phyloP scores from a whole-genome alignment of 2,797 vertebrate species.

The Cephalopachus bancanus region DNA sequence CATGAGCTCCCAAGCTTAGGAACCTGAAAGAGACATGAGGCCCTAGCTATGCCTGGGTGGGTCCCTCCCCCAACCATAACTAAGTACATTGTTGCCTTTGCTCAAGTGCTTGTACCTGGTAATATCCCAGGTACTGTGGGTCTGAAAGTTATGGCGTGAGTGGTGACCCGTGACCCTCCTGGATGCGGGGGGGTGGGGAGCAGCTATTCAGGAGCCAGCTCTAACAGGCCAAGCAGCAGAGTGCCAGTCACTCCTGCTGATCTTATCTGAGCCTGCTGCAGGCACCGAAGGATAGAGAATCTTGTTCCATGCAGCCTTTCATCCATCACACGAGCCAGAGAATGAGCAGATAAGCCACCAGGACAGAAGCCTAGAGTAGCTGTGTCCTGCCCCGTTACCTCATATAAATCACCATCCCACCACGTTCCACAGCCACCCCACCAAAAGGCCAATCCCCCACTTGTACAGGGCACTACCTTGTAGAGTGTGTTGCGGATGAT shows the following conservation, averaged over 20 bases:
- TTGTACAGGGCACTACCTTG: conserved; percentile 92
- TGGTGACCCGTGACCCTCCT: conserved; percentile 44
- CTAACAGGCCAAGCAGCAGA: conserved; percentile 46
- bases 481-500: conserved; percentile 99
- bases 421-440: not conserved
- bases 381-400: not conserved
- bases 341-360: not conserved
- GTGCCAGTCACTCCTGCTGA: conserved; percentile 56
- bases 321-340: conserved; percentile 24
- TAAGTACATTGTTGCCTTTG: conserved; percentile 35
- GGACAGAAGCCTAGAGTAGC: conserved; percentile 5
- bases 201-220: conserved; percentile 43
- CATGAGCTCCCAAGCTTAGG: not conserved
- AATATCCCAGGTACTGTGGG: not conserved
- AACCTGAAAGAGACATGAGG: conserved; percentile 31
- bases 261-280: conserved; percentile 61
- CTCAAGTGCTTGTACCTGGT: conserved; percentile 54
- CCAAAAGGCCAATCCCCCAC: not conserved
- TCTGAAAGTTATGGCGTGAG: not conserved
- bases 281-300: conserved; percentile 56
- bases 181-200: conserved; percentile 19
- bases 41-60: not conserved
- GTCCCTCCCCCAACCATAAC: not conserved
- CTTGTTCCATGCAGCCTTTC: conserved; percentile 53
- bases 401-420: conserved; percentile 42